These are phyloP conservation scores for Lutraria rhynchaena DNA, from an alignment of 1,140 invertebrate species.

Conservation along the genomic window DNA sequence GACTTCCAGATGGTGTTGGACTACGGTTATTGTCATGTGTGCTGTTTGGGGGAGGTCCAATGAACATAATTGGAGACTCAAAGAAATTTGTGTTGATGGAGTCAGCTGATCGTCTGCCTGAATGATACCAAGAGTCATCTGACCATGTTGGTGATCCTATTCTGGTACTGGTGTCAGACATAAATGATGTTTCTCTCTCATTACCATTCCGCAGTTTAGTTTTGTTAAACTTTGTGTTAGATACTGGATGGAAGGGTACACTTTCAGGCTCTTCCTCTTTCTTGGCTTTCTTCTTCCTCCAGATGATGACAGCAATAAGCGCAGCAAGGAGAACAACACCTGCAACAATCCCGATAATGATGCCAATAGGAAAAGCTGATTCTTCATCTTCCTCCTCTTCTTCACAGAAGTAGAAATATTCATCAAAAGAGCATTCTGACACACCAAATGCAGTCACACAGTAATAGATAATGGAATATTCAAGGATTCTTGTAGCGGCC, in stretches of 20 bases:
- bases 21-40: slow-evolving; percentile 20
- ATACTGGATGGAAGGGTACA: neutral
- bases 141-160: slow-evolving; percentile 6
- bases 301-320: slow-evolving; percentile 4
- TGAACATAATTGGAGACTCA: slow-evolving; percentile 44
- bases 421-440: slow-evolving; percentile 31
- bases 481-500: slow-evolving; percentile 8
- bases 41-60: slow-evolving; percentile 12
- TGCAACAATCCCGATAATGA: neutral
- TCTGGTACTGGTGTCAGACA: neutral
- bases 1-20: slow-evolving; percentile 17
- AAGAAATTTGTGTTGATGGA: slow-evolving; percentile 24
- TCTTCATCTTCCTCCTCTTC: neutral
- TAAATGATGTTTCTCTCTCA: neutral
- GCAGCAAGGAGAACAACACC: neutral
- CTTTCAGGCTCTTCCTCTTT: slow-evolving; percentile 12
- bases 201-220: neutral
- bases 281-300: slow-evolving; percentile 5
- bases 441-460: slow-evolving; percentile 7
- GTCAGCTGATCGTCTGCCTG: neutral
- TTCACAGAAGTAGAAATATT: slow-evolving; percentile 38
- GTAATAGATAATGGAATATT: slow-evolving; percentile 33
- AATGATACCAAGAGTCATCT: slow-evolving; percentile 35
- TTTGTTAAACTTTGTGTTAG: slow-evolving; percentile 11
- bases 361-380: neutral